Evolutionary conservation across 2,888 invertebrate genomes (phyloP).

Genomic region (Lithosia quadra): DNA sequence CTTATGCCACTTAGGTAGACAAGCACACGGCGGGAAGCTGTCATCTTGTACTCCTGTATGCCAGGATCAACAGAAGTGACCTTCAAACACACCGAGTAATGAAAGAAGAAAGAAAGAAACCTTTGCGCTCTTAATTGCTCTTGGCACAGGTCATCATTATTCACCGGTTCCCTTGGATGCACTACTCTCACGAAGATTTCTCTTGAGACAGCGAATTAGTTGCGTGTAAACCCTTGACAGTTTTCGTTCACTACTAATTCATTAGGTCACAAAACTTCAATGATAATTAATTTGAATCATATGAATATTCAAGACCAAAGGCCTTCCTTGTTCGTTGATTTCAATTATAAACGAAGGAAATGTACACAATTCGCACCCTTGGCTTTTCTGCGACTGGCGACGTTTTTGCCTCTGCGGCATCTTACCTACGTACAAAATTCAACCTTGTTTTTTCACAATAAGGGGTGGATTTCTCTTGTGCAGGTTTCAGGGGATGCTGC

Average conservation of each 20-base stretch:
- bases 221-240: neutral
- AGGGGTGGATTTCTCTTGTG: constrained; percentile 60
- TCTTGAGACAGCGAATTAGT: neutral
- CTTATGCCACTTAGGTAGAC: too few species aligned
- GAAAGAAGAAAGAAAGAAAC: too few species aligned
- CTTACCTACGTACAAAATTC: constrained; percentile 49
- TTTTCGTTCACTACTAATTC: neutral
- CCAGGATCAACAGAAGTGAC: too few species aligned
- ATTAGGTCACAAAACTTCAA: constrained; percentile 20
- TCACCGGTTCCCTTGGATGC: neutral
- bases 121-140: neutral
- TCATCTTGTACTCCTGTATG: neutral
- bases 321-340: constrained; percentile 63
- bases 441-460: constrained; percentile 39
- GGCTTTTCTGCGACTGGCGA: constrained; percentile 77
- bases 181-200: neutral
- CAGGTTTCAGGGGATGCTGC: constrained; percentile 79
- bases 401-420: constrained; percentile 85
- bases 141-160: too few species aligned
- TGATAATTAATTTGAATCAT: constrained; percentile 36
- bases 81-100: too few species aligned
- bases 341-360: constrained; percentile 78
- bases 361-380: constrained; percentile 83
- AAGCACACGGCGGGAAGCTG: too few species aligned
- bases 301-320: constrained; percentile 50